A percentile compares a stretch with the other conserved stretches of the same genome.
Evolutionary conservation across 2,888 invertebrate genomes (phyloP).

Genomic region (Drosophila pseudotalamancana): DNA sequence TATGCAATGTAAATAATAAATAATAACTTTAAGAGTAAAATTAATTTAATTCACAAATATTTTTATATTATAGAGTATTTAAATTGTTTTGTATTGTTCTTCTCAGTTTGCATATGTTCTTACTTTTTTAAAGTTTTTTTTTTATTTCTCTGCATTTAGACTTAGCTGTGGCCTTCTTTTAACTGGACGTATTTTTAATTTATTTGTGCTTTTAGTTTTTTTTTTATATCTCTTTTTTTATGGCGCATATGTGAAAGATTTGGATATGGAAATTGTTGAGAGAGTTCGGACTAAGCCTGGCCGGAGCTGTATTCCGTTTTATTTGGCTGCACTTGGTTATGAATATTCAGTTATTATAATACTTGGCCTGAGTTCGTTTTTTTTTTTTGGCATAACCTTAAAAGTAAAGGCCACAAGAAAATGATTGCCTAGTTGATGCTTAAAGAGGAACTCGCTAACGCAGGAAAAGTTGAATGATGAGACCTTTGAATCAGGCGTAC

Average conservation of each 20-base stretch:
- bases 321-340: slow-evolving; percentile 28
- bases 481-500: slow-evolving; percentile 30
- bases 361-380: slow-evolving; percentile 15
- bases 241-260: slow-evolving; percentile 49
- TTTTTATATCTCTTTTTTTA: slow-evolving; percentile 8
- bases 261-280: slow-evolving; percentile 63
- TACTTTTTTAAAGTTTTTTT: slow-evolving; percentile 6
- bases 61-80: too few species aligned
- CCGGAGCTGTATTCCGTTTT: slow-evolving; percentile 22
- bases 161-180: slow-evolving; percentile 33
- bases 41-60: too few species aligned
- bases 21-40: too few species aligned
- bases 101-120: too few species aligned
- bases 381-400: neutral
- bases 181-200: slow-evolving; percentile 40
- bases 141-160: slow-evolving; percentile 36
- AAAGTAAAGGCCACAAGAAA: neutral
- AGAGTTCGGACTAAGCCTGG: slow-evolving; percentile 35
- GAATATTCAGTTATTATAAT: slow-evolving; percentile 56
- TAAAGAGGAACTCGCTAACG: slow-evolving; percentile 13
- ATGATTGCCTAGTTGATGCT: slow-evolving; percentile 16
- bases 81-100: too few species aligned
- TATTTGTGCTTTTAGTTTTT: slow-evolving; percentile 10
- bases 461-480: neutral
- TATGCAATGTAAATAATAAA: too few species aligned